Percentiles rank a stretch among this genome's conserved stretches.
phyloP scores from a whole-genome alignment of 2,888 invertebrate genomes.

The Matsumyia berberina region DNA sequence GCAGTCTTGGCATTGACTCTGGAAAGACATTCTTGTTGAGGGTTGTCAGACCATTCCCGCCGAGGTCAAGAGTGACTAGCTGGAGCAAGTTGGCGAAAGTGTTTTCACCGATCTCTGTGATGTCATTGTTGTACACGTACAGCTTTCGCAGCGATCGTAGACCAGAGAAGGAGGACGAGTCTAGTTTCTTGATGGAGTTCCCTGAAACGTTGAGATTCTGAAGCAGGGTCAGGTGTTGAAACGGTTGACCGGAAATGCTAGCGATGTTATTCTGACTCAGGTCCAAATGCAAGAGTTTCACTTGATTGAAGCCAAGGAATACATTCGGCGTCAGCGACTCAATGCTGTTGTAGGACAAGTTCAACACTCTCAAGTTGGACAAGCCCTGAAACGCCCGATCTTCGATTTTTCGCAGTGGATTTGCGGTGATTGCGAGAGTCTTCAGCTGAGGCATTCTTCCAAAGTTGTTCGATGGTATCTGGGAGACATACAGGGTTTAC shows the following conservation, averaged over 20 bases:
- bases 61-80: conserved; percentile 81
- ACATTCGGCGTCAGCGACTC: conserved; percentile 77
- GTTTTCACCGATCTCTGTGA: conserved; percentile 78
- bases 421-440: conserved; percentile 78
- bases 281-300: conserved; percentile 77
- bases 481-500: conserved; percentile 20
- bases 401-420: conserved; percentile 78
- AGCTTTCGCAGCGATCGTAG: conserved; percentile 79
- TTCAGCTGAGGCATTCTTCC: conserved; percentile 77
- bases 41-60: conserved; percentile 79
- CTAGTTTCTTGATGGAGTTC: conserved; percentile 79
- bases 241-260: conserved; percentile 77
- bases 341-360: conserved; percentile 80
- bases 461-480: conserved; percentile 79
- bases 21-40: conserved; percentile 80
- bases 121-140: conserved; percentile 80
- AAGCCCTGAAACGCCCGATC: conserved; percentile 79
- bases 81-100: conserved; percentile 79
- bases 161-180: conserved; percentile 78
- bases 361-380: conserved; percentile 78
- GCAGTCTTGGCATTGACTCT: conserved; percentile 78
- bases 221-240: conserved; percentile 78
- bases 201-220: conserved; percentile 80
- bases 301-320: conserved; percentile 78
- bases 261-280: conserved; percentile 80